phyloP scores from a whole-genome alignment of 30 jellyfish, hydroid and myxozoan species.

The Aurelia coerulea region DNA sequence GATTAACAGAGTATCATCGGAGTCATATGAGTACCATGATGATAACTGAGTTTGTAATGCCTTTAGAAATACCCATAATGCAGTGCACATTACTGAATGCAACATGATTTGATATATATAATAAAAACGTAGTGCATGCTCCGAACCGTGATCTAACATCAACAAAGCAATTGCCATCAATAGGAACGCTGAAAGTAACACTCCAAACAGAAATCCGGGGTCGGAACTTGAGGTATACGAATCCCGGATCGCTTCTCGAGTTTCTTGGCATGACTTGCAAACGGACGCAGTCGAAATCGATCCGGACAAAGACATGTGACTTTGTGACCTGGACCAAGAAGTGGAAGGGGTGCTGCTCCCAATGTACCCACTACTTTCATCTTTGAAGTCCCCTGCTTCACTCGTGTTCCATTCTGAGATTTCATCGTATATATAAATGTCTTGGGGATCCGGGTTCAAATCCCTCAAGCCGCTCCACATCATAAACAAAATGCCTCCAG shows the following conservation, averaged over 20 bases:
- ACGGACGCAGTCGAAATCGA: slow-evolving; percentile 79
- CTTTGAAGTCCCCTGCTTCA: slow-evolving; percentile 83
- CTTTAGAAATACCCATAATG: slow-evolving; percentile 88
- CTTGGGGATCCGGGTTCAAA: slow-evolving; percentile 96
- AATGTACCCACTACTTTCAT: slow-evolving; percentile 91
- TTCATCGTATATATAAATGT: slow-evolving; percentile 93
- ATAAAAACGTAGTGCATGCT: slow-evolving; percentile 83
- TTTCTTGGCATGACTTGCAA: slow-evolving; percentile 91
- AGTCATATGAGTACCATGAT: slow-evolving; percentile 89
- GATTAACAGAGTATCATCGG: slow-evolving; percentile 87
- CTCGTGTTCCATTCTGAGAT: slow-evolving; percentile 66
- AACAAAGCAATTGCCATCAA: slow-evolving; percentile 83
- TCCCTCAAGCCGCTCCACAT: slow-evolving; percentile 99
- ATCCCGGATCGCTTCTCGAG: slow-evolving; percentile 78
- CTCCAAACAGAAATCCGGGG: slow-evolving; percentile 92
- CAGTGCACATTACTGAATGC: slow-evolving; percentile 81
- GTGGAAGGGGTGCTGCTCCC: slow-evolving; percentile 87
- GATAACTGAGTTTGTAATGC: slow-evolving; percentile 81
- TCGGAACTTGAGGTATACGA: slow-evolving; percentile 90
- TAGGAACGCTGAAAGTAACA: slow-evolving; percentile 83
- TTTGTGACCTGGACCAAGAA: slow-evolving; percentile 89
- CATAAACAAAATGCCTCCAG: slow-evolving; percentile 93
- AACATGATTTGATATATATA: slow-evolving; percentile 83
- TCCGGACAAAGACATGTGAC: slow-evolving; percentile 85
- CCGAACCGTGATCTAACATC: slow-evolving; percentile 82